Evolutionary conservation across 2,888 invertebrate genomes (phyloP).

Genomic region (Diaprepes abbreviatus): DNA sequence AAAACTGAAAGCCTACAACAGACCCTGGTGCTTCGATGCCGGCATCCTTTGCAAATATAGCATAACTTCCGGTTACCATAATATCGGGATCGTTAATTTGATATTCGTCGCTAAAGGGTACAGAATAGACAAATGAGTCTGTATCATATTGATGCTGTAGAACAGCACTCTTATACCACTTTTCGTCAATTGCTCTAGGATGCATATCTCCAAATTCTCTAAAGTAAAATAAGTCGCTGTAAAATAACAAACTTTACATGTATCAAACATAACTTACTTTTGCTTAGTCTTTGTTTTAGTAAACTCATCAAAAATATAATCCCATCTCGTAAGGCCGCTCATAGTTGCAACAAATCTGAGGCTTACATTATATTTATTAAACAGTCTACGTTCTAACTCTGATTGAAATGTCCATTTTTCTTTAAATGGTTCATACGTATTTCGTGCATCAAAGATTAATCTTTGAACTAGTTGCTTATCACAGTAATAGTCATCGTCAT

Average conservation of each 20-base stretch:
- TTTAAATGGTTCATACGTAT: conserved; percentile 71
- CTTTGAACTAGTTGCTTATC: conserved; percentile 88
- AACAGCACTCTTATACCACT: conserved; percentile 93
- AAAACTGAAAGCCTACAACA: conserved; percentile 90
- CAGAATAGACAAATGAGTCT: conserved; percentile 83
- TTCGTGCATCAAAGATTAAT: conserved; percentile 89
- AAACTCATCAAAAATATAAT: conserved; percentile 61
- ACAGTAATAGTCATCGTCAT: conserved; percentile 83
- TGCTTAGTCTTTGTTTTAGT: conserved; percentile 45
- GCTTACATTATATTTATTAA: conserved; percentile 78
- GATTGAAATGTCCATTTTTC: conserved; percentile 59
- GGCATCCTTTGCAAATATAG: conserved; percentile 85
- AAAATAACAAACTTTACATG: not conserved
- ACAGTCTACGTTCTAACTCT: conserved; percentile 68
- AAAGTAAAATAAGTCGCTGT: conserved; percentile 28
- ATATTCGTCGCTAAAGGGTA: conserved; percentile 73
- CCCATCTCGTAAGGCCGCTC: conserved; percentile 91
- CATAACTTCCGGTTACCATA: conserved; percentile 85
- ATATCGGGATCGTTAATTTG: conserved; percentile 69
- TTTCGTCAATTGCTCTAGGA: conserved; percentile 85
- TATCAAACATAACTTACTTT: conserved; percentile 38
- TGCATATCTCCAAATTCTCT: conserved; percentile 85
- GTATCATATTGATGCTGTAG: conserved; percentile 84
- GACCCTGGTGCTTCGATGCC: conserved; percentile 86
- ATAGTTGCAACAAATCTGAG: conserved; percentile 79